Conservation (phyloP, 2,888 invertebrate genomes). For the Folsomia manolachei region DNA sequence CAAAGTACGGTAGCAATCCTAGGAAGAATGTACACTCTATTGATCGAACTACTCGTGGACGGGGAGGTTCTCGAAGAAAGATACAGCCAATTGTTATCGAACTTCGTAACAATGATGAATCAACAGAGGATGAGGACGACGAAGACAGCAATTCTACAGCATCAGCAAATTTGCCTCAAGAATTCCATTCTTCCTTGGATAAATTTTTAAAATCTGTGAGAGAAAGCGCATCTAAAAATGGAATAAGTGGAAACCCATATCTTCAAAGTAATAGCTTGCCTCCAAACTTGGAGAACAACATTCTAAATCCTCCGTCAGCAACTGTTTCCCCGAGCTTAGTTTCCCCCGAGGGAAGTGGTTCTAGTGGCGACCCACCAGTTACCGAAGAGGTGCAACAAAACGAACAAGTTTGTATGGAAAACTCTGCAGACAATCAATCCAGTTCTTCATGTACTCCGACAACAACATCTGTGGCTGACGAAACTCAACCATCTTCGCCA, state of each 20-base stretch:
- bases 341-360: too few relatives aligned
- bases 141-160: neutral
- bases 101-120: constrained; percentile 12
- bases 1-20: neutral
- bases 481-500: too few relatives aligned
- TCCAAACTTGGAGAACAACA: too few relatives aligned
- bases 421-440: too few relatives aligned
- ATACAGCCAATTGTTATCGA: constrained; percentile 11
- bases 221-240: constrained; percentile 11
- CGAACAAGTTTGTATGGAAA: too few relatives aligned
- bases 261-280: neutral
- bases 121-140: constrained; percentile 9
- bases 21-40: neutral
- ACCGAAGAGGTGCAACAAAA: too few relatives aligned
- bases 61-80: neutral
- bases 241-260: neutral
- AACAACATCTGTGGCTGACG: too few relatives aligned
- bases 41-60: neutral
- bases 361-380: too few relatives aligned
- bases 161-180: neutral
- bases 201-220: constrained; percentile 14
- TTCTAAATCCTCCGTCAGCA: too few relatives aligned
- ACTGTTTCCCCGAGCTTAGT: too few relatives aligned
- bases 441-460: too few relatives aligned
- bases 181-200: constrained; percentile 13